Evolutionary conservation across 1,140 invertebrate species (phyloP).

Genomic region (Nomia melanderi): DNA sequence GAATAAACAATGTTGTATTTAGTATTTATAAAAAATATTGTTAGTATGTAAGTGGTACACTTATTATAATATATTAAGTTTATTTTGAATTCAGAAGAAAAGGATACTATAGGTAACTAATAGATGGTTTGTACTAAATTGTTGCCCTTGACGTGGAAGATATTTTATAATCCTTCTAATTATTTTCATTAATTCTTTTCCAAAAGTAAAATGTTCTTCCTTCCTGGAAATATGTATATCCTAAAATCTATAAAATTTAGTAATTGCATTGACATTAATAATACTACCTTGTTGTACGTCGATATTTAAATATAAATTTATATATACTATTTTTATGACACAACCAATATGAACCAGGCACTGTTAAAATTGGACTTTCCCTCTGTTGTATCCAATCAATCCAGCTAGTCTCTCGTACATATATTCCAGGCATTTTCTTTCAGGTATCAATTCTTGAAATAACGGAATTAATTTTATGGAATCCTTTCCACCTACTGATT

Average conservation of each 20-base stretch:
- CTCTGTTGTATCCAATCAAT: slow-evolving; percentile 72
- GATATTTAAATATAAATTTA: slow-evolving; percentile 78
- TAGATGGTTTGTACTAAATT: slow-evolving; percentile 76
- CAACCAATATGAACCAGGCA: slow-evolving; percentile 79
- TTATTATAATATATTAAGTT: not conserved
- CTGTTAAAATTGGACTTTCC: slow-evolving; percentile 71
- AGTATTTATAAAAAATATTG: too few species aligned
- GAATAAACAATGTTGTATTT: not conserved
- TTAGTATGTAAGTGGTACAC: too few species aligned
- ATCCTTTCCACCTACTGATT: slow-evolving; percentile 67
- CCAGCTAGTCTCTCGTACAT: slow-evolving; percentile 76
- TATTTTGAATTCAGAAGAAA: slow-evolving; percentile 47
- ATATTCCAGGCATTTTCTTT: slow-evolving; percentile 80
- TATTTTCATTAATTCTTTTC: slow-evolving; percentile 77
- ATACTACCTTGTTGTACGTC: slow-evolving; percentile 72
- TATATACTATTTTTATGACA: slow-evolving; percentile 78
- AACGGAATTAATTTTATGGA: slow-evolving; percentile 73
- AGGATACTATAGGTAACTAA: slow-evolving; percentile 78
- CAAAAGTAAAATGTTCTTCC: slow-evolving; percentile 67
- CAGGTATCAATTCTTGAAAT: slow-evolving; percentile 75
- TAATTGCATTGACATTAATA: not conserved
- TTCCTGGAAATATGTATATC: slow-evolving; percentile 55
- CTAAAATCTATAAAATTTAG: not conserved
- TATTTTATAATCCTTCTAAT: slow-evolving; percentile 77
- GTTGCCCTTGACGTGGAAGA: slow-evolving; percentile 73